Conservation (phyloP, 2,888 invertebrate species). For the Neuroscelio doddi region DNA sequence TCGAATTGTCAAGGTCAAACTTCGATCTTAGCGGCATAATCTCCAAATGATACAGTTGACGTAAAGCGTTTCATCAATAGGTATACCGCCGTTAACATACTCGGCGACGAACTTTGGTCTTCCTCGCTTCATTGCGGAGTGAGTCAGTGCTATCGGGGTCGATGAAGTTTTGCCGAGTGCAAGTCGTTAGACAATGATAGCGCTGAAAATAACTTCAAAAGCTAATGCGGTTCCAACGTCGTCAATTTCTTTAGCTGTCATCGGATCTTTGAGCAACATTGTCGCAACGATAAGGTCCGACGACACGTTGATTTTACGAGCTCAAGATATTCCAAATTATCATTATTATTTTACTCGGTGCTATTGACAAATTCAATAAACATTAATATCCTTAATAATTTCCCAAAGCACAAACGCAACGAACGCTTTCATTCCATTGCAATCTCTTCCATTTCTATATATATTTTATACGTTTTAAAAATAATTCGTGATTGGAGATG, state of each 20-base stretch:
- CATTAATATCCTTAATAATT: background rate
- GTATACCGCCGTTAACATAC: too few species aligned
- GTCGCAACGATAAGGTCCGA: too few species aligned
- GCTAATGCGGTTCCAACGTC: slow-evolving; percentile 7
- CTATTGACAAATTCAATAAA: too few species aligned
- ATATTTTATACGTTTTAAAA: too few species aligned
- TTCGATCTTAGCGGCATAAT: slow-evolving; percentile 13
- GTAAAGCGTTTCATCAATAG: slow-evolving; percentile 9
- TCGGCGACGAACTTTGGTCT: slow-evolving; percentile 28
- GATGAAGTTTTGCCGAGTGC: slow-evolving; percentile 26
- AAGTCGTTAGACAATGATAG: slow-evolving; percentile 29
- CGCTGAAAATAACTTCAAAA: slow-evolving; percentile 28
- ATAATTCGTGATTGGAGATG: too few species aligned
- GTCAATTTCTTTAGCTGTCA: background rate
- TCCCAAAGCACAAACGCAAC: background rate
- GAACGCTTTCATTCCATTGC: too few species aligned
- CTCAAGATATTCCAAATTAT: too few species aligned
- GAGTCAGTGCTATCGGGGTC: slow-evolving; percentile 33
- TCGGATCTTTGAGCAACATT: too few species aligned
- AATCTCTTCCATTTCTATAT: too few species aligned
- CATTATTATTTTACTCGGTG: too few species aligned
- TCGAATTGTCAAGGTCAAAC: slow-evolving; percentile 22
- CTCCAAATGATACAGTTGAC: slow-evolving; percentile 8
- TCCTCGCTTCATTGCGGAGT: slow-evolving; percentile 17
- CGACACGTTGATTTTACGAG: too few species aligned